A percentile compares a stretch with the other conserved stretches of the same genome.
Evolutionary conservation across 1,140 invertebrate genomes (phyloP).

Genomic region (Magallana ariakensis): DNA sequence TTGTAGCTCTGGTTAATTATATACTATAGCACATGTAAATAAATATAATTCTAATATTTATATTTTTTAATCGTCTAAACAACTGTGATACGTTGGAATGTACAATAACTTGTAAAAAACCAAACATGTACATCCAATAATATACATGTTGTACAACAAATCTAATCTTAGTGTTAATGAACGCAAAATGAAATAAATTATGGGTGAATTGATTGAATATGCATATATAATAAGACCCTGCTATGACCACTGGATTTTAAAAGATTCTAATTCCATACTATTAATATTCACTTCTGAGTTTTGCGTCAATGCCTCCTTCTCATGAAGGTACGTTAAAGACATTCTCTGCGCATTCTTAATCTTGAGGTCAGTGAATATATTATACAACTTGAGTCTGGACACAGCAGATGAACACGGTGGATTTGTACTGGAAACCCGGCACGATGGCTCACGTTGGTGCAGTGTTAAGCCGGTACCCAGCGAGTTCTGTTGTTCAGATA

Average conservation of each 20-base stretch:
- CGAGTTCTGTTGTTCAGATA: conserved; percentile 58
- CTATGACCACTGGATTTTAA: conserved; percentile 15
- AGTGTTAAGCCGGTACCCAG: conserved; percentile 69
- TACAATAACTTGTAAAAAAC: too few species aligned
- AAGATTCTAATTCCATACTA: conserved; percentile 57
- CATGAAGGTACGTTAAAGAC: conserved; percentile 65
- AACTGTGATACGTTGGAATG: too few species aligned
- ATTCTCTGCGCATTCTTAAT: conserved; percentile 59
- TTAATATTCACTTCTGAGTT: conserved; percentile 28
- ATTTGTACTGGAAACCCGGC: conserved; percentile 52
- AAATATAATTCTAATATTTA: too few species aligned
- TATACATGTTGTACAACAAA: too few species aligned
- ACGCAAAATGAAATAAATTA: too few species aligned
- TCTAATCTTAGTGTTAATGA: too few species aligned
- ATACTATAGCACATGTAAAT: too few species aligned
- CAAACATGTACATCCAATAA: too few species aligned
- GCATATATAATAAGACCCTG: too few species aligned
- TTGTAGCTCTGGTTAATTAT: too few species aligned
- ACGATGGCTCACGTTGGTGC: conserved; percentile 64
- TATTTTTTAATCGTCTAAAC: too few species aligned
- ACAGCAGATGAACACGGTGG: conserved; percentile 48
- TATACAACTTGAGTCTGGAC: conserved; percentile 45
- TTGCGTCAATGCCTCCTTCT: conserved; percentile 40
- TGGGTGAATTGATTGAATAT: too few species aligned
- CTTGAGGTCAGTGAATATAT: conserved; percentile 60